Conservation (phyloP, 2,888 invertebrate species). For the Metacarcinus magister region DNA sequence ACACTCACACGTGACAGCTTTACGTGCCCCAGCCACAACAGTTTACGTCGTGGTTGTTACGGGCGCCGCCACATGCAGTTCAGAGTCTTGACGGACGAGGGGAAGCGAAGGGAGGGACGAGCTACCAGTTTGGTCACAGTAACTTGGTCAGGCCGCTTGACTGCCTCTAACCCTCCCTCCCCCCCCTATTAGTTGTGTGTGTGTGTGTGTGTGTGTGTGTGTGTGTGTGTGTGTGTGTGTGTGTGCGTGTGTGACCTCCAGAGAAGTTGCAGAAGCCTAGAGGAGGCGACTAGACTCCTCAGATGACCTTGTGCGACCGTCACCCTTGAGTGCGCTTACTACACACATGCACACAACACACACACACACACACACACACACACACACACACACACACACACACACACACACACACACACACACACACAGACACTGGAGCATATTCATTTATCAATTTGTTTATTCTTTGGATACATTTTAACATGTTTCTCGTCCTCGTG, state of each 20-base stretch:
- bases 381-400: slow-evolving; percentile 56
- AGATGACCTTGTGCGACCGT: slow-evolving; percentile 26
- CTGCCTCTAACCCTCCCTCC: background rate
- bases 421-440: slow-evolving; percentile 44
- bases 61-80: background rate
- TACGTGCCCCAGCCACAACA: background rate
- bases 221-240: too few species aligned
- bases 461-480: background rate
- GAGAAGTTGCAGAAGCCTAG: background rate
- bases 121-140: background rate
- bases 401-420: slow-evolving; percentile 63
- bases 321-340: slow-evolving; percentile 15
- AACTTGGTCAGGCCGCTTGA: background rate
- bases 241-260: background rate
- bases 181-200: background rate
- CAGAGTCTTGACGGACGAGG: background rate
- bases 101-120: background rate
- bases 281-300: slow-evolving; percentile 12
- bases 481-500: background rate
- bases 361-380: slow-evolving; percentile 38
- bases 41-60: background rate
- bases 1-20: background rate
- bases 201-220: background rate
- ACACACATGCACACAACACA: background rate
- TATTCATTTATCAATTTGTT: background rate